Percentiles rank a stretch among this genome's conserved stretches.
These are phyloP conservation scores for Melanophora roralis DNA, from an alignment of 2,888 invertebrate species.

Conservation along the genomic window DNA sequence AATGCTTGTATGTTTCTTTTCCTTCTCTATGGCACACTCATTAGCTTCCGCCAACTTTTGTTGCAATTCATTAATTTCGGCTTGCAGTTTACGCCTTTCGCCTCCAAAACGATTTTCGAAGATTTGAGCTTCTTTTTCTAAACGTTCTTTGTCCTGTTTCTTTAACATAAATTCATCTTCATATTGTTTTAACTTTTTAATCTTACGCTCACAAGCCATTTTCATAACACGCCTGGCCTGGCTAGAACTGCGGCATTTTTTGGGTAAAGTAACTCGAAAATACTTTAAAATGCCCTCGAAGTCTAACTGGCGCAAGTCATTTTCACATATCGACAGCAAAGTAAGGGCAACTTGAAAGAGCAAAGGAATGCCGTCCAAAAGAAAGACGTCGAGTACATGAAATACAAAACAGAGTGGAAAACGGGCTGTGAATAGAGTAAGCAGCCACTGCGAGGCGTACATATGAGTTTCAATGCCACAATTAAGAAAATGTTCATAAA, in stretches of 20 bases:
- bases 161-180: constrained; percentile 91
- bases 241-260: constrained; percentile 95
- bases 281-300: constrained; percentile 99
- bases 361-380: constrained; percentile 95
- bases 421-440: constrained; percentile 99
- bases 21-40: constrained; percentile 84
- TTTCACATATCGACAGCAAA: constrained; percentile 92
- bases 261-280: constrained; percentile 97
- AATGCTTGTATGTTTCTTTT: constrained; percentile 86
- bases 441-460: constrained; percentile 99
- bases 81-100: constrained; percentile 78
- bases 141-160: constrained; percentile 83
- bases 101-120: constrained; percentile 82
- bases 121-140: constrained; percentile 82
- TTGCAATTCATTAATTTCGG: constrained; percentile 80
- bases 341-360: constrained; percentile 98
- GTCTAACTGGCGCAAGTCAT: constrained; percentile 93
- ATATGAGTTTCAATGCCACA: constrained; percentile 96
- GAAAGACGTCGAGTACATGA: constrained; percentile 97
- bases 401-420: constrained; percentile 98
- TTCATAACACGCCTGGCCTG: constrained; percentile 92
- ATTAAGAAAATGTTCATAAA: constrained; percentile 89
- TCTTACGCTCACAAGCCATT: constrained; percentile 92
- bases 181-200: constrained; percentile 95
- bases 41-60: constrained; percentile 87